Evolutionary conservation across 1,140 invertebrate genomes (phyloP), one percentile per base, ranked within the genome.

Genomic region (Calosoma granatense): DNA sequence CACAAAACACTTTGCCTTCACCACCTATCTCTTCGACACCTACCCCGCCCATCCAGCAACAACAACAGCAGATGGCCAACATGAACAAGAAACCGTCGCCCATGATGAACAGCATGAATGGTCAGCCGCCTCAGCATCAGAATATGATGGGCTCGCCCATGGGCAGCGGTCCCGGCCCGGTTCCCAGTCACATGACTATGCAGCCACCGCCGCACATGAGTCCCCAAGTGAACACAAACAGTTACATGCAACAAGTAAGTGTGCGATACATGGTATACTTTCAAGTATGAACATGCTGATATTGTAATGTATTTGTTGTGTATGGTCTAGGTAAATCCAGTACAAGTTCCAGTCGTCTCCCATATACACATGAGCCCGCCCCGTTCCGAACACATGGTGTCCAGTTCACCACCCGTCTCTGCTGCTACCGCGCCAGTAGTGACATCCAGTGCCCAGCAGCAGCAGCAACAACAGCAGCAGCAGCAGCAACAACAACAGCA

Each of bases 1-100:
- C 81, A 54, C 79, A 80, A 39, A 76, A 78, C 56, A 72, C 73
- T 21, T 65, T 77, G 3, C 74, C 75, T 20, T 76, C 74, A 26
- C 76, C 76, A 1, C 75, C 75, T 9, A 70, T 70, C 62, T 60
- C 67, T 20, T 63, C 69, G 9, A 53, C 61, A 65, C n/a, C 69
- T 70, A 65, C 76, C 71, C 39, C 75, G 72, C 64, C 67, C 65
- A 36, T 70, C 68, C 59, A 75, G 71, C 60, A 73, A 60, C 61
- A 67, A 23, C 67, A 77, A 69, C 60, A 72, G 64, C 67, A 71
- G 63, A 19, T 66, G 57, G 19, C 64, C 30, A 70, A 77, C 63
- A 47, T 47, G 41, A 47, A 47, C 17, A 47, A 47, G 26, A 51
- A 56, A 51, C 57, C 57, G 2, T 47, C 58, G 3, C 52, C 47